phyloP scores from a whole-genome alignment of 1,140 invertebrate species.

The Drosophila quadrilineata region DNA sequence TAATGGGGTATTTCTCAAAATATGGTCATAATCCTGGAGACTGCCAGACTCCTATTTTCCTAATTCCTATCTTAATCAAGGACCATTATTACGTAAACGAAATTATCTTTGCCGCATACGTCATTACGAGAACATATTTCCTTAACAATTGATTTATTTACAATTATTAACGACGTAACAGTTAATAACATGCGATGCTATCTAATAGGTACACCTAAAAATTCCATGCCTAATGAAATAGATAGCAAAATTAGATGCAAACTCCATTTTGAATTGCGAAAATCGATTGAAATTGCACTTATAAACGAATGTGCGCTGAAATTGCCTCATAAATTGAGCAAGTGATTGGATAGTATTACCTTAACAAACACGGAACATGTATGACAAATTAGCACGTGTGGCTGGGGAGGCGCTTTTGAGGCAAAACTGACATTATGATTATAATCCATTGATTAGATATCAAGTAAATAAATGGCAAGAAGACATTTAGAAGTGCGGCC shows the following conservation, averaged over 20 bases:
- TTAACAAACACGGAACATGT: background rate
- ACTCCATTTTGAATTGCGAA: constrained; percentile 2
- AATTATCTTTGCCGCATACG: too few species aligned
- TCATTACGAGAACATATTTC: too few species aligned
- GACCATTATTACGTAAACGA: too few species aligned
- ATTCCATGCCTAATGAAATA: constrained; percentile 29
- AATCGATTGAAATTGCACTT: constrained; percentile 6
- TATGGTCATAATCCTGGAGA: too few species aligned
- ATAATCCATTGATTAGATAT: constrained; percentile 30
- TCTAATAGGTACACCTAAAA: constrained; percentile 1
- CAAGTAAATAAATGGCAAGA: background rate
- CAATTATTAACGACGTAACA: background rate
- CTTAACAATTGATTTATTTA: constrained; percentile 12
- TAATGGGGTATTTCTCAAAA: too few species aligned
- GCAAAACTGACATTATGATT: background rate
- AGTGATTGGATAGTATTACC: background rate
- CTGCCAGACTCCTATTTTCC: too few species aligned
- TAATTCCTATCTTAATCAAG: too few species aligned
- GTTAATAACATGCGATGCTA: background rate
- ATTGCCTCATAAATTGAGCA: background rate
- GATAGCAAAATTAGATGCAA: constrained; percentile 18
- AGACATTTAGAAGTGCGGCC: constrained; percentile 1
- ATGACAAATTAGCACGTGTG: constrained; percentile 15
- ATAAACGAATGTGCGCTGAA: background rate
- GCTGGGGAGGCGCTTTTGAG: background rate